These are phyloP conservation scores for Diuraphis noxia DNA, from an alignment of 1,140 invertebrate species.

Conservation along the genomic window DNA sequence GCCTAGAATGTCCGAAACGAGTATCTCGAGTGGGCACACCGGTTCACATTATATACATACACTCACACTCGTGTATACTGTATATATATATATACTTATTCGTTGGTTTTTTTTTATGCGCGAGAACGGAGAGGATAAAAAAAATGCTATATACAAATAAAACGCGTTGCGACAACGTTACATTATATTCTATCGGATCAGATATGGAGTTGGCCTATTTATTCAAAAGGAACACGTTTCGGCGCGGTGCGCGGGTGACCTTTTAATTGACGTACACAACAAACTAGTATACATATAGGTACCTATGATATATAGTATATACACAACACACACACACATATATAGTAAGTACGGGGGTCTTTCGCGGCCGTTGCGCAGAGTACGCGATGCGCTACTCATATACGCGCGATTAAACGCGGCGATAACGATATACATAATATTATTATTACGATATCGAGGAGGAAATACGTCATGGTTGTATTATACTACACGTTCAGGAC, in stretches of 20 bases:
- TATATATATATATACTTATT: not conserved
- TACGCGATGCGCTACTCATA: not conserved
- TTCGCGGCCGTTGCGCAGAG: not conserved
- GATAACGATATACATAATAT: not conserved
- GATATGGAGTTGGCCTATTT: slow-evolving; percentile 53
- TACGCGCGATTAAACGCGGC: not conserved
- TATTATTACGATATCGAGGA: not conserved
- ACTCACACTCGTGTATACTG: not conserved
- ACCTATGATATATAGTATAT: too few relatives aligned
- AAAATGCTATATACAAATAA: slow-evolving; percentile 44
- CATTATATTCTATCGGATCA: slow-evolving; percentile 24
- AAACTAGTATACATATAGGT: not conserved
- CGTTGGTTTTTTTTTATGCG: not conserved
- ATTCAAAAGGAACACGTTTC: slow-evolving; percentile 44
- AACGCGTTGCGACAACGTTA: slow-evolving; percentile 27
- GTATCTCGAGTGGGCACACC: slow-evolving; percentile 53
- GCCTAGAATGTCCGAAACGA: slow-evolving; percentile 53
- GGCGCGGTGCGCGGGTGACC: slow-evolving; percentile 22
- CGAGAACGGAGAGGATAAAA: slow-evolving; percentile 18
- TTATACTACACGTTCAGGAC: not conserved
- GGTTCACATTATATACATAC: slow-evolving; percentile 16
- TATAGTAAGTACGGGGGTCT: not conserved
- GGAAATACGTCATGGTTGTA: not conserved
- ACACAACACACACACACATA: too few relatives aligned
- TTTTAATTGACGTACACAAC: slow-evolving; percentile 35